A percentile compares a stretch with the other conserved stretches of the same genome.
These are phyloP conservation scores for Phthorimaea operculella DNA, from an alignment of 1,140 invertebrate species.

Conservation along the genomic window DNA sequence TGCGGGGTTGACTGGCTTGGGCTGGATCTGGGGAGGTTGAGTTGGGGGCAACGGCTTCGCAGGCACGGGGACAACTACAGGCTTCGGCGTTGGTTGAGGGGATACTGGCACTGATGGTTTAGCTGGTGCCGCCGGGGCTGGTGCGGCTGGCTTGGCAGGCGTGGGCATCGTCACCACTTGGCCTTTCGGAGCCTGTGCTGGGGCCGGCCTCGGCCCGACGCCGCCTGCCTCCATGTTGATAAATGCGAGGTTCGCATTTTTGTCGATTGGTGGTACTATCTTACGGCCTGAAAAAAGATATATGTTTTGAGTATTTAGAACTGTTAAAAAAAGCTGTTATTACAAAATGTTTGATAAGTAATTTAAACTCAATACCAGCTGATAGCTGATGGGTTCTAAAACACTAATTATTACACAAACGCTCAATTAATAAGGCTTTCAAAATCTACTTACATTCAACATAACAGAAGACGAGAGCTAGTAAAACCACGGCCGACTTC, in stretches of 20 bases:
- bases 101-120: background rate
- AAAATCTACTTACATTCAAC: conserved; percentile 50
- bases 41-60: conserved; percentile 9
- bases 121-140: background rate
- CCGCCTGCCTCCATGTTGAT: conserved; percentile 56
- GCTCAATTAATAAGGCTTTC: no score
- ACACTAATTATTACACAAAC: no score
- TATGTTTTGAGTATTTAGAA: no score
- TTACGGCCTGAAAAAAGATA: conserved; percentile 44
- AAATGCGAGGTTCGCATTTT: conserved; percentile 59
- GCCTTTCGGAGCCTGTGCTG: conserved; percentile 10
- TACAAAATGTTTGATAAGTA: no score
- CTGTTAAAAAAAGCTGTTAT: no score
- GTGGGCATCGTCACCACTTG: background rate
- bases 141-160: conserved; percentile 10
- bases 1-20: conserved; percentile 40
- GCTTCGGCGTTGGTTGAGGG: conserved; percentile 11
- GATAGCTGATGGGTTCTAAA: no score
- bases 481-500: conserved; percentile 38
- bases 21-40: conserved; percentile 29
- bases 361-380: no score
- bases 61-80: background rate
- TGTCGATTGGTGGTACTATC: conserved; percentile 38
- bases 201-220: conserved; percentile 3
- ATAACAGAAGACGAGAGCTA: conserved; percentile 31